phyloP scores from a whole-genome alignment of 1,140 invertebrate genomes.

The Teleopsis dalmanni region DNA sequence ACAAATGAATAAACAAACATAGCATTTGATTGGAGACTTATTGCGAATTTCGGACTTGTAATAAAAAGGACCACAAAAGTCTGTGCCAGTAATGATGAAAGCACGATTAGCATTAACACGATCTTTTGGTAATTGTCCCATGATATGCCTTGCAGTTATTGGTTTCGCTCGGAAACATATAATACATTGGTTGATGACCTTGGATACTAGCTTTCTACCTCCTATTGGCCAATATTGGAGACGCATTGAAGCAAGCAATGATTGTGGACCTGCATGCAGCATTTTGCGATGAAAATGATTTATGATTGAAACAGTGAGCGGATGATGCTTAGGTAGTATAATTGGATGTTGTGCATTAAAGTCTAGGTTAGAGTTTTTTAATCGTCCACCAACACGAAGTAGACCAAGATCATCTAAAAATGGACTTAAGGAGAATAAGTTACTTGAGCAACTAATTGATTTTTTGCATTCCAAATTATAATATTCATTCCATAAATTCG shows the following conservation, averaged over 20 bases:
- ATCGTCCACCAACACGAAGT: not conserved
- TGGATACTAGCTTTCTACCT: not conserved
- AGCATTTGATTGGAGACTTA: conserved; percentile 19
- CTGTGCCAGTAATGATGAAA: conserved; percentile 27
- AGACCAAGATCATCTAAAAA: conserved; percentile 1
- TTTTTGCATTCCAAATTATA: not conserved
- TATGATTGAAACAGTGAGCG: not conserved
- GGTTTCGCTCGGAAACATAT: not conserved
- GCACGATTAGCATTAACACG: conserved; percentile 2
- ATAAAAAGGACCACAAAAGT: conserved; percentile 36
- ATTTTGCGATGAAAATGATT: not conserved
- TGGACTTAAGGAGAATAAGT: not conserved
- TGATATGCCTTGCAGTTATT: conserved; percentile 1
- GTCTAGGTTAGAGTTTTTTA: not conserved
- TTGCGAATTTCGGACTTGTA: conserved; percentile 19
- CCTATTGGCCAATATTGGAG: not conserved
- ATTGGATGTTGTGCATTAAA: not conserved
- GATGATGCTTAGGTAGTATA: not conserved
- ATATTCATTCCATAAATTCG: not conserved
- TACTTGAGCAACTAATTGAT: not conserved
- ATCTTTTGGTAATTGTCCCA: conserved; percentile 5
- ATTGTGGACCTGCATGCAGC: not conserved
- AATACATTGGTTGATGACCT: not conserved
- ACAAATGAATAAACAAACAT: conserved; percentile 26
- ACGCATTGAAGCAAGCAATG: not conserved